Percentiles rank a stretch among this genome's conserved stretches.
Evolutionary conservation across 2,113 vertebrate genomes (phyloP).

Genomic region (Amblyornis subalaris): DNA sequence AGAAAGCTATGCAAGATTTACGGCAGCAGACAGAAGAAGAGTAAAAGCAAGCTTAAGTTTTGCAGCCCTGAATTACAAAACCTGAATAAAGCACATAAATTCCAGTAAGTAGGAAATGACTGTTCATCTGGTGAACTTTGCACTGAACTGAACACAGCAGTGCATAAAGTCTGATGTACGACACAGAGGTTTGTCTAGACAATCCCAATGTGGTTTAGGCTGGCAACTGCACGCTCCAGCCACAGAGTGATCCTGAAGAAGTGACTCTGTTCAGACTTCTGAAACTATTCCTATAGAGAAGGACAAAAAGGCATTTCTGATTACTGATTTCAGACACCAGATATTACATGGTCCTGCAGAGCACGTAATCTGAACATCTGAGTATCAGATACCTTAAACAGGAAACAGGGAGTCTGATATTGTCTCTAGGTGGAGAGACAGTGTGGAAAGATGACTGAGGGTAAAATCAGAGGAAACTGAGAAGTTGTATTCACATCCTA

Average conservation of each 20-base stretch:
- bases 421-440: background rate
- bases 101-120: background rate
- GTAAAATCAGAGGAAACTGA: background rate
- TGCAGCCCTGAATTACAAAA: background rate
- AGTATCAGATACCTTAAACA: background rate
- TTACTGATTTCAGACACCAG: background rate
- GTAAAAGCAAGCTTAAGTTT: background rate
- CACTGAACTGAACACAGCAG: background rate
- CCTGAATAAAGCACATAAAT: background rate
- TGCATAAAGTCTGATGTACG: background rate
- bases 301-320: background rate
- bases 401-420: background rate
- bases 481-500: background rate
- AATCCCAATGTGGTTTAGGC: background rate
- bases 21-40: background rate
- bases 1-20: conserved; percentile 3
- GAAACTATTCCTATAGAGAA: background rate
- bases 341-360: background rate
- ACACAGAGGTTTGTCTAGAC: background rate
- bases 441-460: background rate
- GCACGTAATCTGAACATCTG: background rate
- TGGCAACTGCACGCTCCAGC: background rate
- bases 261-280: background rate
- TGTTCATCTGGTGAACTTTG: background rate
- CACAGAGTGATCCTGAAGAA: background rate